Evolutionary conservation across 2,797 vertebrate species (phyloP).

Genomic region (Fringilla coelebs): DNA sequence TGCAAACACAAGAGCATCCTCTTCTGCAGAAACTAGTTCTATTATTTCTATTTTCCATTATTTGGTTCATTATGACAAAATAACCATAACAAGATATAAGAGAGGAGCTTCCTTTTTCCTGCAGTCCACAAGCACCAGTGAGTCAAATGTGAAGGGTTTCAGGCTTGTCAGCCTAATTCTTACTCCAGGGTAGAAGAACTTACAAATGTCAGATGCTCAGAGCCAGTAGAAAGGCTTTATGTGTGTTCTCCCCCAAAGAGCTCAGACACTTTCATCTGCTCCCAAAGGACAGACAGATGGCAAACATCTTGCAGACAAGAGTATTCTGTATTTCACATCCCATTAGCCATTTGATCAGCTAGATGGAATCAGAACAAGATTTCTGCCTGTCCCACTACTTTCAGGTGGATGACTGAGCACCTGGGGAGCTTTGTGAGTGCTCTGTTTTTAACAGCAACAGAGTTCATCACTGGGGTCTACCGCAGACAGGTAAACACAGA

Average conservation of each 20-base stretch:
- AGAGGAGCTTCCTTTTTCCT: neutral
- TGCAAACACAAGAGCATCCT: neutral
- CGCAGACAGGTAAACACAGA: neutral
- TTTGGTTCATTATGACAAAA: neutral
- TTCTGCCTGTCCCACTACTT: neutral
- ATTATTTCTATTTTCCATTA: neutral
- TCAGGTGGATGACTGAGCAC: neutral
- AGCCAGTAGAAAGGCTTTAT: neutral
- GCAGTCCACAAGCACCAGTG: neutral
- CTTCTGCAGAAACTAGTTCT: neutral
- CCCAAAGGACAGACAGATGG: neutral
- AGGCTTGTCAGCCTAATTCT: neutral
- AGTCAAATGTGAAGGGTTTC: neutral
- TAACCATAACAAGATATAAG: neutral
- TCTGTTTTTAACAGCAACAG: neutral
- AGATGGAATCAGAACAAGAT: neutral
- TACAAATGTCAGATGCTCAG: neutral
- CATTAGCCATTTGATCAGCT: neutral
- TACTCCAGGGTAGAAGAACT: neutral
- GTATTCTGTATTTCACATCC: neutral
- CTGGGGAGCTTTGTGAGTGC: neutral
- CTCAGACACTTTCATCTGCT: neutral
- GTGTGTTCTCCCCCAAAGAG: neutral
- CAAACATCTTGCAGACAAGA: neutral
- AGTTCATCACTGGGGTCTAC: neutral